Base-by-base conservation (phyloP, 2,797 vertebrate genomes). In the Poeciliopsis presidionis region DNA sequence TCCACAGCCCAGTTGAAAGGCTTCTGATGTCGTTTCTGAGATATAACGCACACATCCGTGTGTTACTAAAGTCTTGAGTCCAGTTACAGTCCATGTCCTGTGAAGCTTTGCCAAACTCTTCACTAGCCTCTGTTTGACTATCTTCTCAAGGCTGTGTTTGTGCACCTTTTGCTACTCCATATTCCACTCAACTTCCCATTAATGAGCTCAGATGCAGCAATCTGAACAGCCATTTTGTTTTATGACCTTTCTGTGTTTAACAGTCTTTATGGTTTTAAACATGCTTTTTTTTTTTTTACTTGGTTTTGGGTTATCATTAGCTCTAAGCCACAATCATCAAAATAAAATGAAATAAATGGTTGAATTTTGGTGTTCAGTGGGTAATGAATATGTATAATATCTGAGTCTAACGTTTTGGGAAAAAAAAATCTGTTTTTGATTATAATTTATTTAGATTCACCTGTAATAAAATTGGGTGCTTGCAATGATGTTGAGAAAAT, bases 401-500 rank as follows among this genome's bases (percentile, higher is more conserved):
- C 36, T 41, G 2, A 67, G 33, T 39, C 39, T 65, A 9, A 67
- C 36, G 41, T 22, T 67, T 5, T 67, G 36, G 39, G 33, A 2
- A 41, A 41, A 22, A 22, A 11, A 5, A 41, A 12, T 65, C 13
- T 6, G 20, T 33, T 63, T 39, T 65, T 65, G 33, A 22, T 65
- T 12, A 25, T 25, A 25, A 67, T 67, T 41, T 67, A 67, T 13
- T 67, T 2, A 67, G 12, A 25, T 41, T 41, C 20, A 43, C 33
- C 61, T 39, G 33, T 11, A 39, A 13, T 69, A n/a, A 25, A 2
- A 41, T 18, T 55, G 51, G 76, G 76, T 63, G 39, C 79, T 43
- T 51, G 71, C 78, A 70, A 55, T 57, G 25, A 45, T 73, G 72
- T 45, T 73, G 70, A 43, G 36, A 18, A 25, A 73, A 57, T 63